These are phyloP conservation scores for Trichoplusia ni DNA, from an alignment of 1,140 invertebrate species.

Conservation along the genomic window DNA sequence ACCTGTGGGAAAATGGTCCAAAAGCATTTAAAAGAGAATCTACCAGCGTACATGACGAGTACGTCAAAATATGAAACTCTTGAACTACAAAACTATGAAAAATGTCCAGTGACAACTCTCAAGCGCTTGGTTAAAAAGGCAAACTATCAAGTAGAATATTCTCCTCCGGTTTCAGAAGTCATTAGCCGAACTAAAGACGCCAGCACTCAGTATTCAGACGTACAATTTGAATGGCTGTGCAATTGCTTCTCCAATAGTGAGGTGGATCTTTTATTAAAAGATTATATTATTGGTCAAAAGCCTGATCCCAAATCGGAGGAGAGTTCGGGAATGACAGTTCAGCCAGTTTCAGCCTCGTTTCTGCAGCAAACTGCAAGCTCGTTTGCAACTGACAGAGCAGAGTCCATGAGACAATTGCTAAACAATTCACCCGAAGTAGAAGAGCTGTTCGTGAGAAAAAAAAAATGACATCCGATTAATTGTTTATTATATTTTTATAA, in stretches of 20 bases:
- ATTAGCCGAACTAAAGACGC: slow-evolving; percentile 51
- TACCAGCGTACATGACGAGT: slow-evolving; percentile 69
- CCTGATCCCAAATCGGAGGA: too few relatives aligned
- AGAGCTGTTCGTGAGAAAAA: slow-evolving; percentile 51
- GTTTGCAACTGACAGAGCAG: slow-evolving; percentile 43
- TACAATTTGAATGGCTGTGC: slow-evolving; percentile 61
- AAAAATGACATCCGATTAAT: slow-evolving; percentile 22
- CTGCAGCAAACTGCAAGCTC: not conserved
- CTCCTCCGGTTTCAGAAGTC: slow-evolving; percentile 21
- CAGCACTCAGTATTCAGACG: slow-evolving; percentile 62
- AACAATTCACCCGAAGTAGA: slow-evolving; percentile 42
- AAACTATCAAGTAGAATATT: slow-evolving; percentile 37
- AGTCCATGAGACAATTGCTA: slow-evolving; percentile 44
- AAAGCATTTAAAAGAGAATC: slow-evolving; percentile 62
- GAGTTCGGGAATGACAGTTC: not conserved
- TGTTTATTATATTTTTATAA: not conserved
- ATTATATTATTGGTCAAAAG: too few relatives aligned
- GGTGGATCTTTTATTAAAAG: not conserved
- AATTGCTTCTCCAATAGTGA: slow-evolving; percentile 58
- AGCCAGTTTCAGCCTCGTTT: not conserved
- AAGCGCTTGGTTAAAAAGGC: slow-evolving; percentile 51
- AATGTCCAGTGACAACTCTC: slow-evolving; percentile 51
- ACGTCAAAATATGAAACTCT: slow-evolving; percentile 56
- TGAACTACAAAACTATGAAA: slow-evolving; percentile 62
- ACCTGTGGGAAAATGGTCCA: slow-evolving; percentile 58